Percentiles rank a stretch among this genome's conserved stretches.
These are phyloP conservation scores for Sturnus vulgaris DNA, from an alignment of 2,113 vertebrate species.

Conservation along the genomic window DNA sequence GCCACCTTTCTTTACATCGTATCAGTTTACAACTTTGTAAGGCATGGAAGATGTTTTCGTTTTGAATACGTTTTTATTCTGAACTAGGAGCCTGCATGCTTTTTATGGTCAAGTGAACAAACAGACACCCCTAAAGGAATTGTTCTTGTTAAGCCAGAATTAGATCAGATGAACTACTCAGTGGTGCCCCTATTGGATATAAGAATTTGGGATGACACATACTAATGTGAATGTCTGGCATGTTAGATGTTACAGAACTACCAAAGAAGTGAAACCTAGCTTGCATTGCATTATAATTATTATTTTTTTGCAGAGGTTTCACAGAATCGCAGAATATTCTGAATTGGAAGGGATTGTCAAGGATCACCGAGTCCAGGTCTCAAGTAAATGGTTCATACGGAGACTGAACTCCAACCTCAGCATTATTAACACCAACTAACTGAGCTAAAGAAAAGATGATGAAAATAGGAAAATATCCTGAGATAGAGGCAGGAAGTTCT, in stretches of 20 bases:
- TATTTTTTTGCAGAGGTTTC: not conserved
- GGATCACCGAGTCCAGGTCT: not conserved
- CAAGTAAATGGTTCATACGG: not conserved
- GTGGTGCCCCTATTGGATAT: not conserved
- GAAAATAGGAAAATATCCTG: not conserved
- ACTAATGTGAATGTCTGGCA: not conserved
- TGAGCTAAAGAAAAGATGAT: not conserved
- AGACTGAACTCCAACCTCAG: not conserved
- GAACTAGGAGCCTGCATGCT: not conserved
- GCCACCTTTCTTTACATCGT: not conserved
- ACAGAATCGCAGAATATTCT: not conserved
- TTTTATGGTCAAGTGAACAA: constrained; percentile 17
- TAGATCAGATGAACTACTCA: not conserved
- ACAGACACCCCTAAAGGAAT: not conserved
- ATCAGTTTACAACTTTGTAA: not conserved
- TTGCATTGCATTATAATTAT: not conserved
- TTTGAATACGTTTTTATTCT: not conserved
- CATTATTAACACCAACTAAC: not conserved
- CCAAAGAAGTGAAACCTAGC: not conserved
- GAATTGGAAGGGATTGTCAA: not conserved
- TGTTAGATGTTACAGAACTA: not conserved
- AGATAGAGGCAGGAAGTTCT: not conserved
- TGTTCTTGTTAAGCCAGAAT: constrained; percentile 14
- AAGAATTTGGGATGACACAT: not conserved
- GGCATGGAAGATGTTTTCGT: not conserved